Conservation (phyloP, 2,888 invertebrate species). For the Drosophila anomalipes region DNA sequence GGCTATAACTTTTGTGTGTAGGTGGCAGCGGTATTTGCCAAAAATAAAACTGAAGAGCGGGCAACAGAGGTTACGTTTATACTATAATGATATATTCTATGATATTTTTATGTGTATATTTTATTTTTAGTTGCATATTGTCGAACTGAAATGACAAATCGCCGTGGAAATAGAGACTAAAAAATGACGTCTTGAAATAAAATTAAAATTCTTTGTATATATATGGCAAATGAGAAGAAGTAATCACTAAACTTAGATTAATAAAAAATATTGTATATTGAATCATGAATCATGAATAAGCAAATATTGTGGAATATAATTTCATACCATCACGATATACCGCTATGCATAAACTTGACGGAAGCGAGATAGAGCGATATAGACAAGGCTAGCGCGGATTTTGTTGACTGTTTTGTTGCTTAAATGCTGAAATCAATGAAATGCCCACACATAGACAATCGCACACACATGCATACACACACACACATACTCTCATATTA, state of each 20-base stretch:
- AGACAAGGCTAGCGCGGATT: slow-evolving; percentile 23
- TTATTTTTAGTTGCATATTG: background rate
- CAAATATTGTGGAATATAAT: slow-evolving; percentile 2
- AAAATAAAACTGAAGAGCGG: slow-evolving; percentile 30
- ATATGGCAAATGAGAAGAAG: background rate
- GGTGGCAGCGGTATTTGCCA: slow-evolving; percentile 45
- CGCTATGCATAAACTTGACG: slow-evolving; percentile 28
- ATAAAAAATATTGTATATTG: background rate
- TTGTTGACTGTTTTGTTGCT: slow-evolving; percentile 46
- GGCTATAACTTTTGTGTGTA: slow-evolving; percentile 22
- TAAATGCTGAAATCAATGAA: slow-evolving; percentile 69
- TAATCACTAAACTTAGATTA: background rate
- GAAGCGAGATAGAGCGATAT: slow-evolving; percentile 16
- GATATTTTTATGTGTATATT: background rate
- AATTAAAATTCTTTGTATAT: background rate
- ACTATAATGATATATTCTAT: slow-evolving; percentile 8
- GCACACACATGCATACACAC: slow-evolving; percentile 5
- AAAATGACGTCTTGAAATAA: background rate
- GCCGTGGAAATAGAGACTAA: background rate
- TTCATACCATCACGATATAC: slow-evolving; percentile 27
- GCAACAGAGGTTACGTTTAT: slow-evolving; percentile 30
- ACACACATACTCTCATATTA: slow-evolving; percentile 17
- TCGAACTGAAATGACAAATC: background rate
- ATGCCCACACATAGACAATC: slow-evolving; percentile 61
- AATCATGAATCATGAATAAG: background rate